Evolutionary conservation across 2,113 vertebrate species (phyloP).

Genomic region (Phylloscopus trochilus): DNA sequence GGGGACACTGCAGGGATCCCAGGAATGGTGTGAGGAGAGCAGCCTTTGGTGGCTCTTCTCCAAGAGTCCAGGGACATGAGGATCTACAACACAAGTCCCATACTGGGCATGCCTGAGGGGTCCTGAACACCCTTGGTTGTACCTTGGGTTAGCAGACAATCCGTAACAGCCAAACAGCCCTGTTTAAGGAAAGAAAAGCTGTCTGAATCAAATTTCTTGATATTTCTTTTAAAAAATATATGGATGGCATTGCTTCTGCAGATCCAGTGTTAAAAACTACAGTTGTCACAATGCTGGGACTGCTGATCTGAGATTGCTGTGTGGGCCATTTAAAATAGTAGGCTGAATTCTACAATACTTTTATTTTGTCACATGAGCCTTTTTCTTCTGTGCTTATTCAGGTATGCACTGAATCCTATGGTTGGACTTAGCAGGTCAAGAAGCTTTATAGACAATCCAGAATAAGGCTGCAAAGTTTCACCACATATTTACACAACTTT

Average conservation of each 20-base stretch:
- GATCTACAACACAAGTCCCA: background rate
- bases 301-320: background rate
- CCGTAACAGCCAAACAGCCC: background rate
- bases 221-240: background rate
- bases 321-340: background rate
- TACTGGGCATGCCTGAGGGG: background rate
- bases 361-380: background rate
- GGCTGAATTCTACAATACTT: background rate
- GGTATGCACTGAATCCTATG: background rate
- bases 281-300: background rate
- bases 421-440: background rate
- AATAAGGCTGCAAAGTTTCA: background rate
- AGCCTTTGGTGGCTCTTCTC: background rate
- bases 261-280: background rate
- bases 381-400: background rate
- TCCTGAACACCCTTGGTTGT: background rate
- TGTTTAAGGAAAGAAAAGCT: background rate
- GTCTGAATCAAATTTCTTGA: background rate
- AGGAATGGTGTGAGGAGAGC: background rate
- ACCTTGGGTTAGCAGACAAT: background rate
- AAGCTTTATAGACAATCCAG: background rate
- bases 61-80: too few relatives aligned
- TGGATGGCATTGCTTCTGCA: rapidly evolving
- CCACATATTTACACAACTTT: background rate
- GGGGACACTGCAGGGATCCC: background rate